These are phyloP conservation scores for Poecilia wingei DNA, from an alignment of 2,797 vertebrate genomes.

Conservation along the genomic window DNA sequence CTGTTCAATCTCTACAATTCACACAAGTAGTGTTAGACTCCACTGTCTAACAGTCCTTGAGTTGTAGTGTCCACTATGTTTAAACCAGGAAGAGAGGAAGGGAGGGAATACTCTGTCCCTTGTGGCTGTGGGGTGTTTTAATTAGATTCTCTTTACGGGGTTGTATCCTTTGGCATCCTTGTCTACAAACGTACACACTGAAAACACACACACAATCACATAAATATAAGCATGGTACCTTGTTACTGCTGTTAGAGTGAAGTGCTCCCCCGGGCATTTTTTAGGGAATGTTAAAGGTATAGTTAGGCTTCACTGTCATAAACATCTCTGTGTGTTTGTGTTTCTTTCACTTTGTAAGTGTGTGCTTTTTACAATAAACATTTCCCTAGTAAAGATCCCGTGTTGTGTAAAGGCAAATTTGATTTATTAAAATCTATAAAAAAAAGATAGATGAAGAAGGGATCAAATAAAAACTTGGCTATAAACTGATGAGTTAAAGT, in stretches of 20 bases:
- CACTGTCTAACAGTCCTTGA: slow-evolving; percentile 60
- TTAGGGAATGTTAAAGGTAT: slow-evolving; percentile 58
- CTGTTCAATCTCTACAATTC: background rate
- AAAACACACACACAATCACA: slow-evolving; percentile 42
- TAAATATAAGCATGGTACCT: slow-evolving; percentile 66
- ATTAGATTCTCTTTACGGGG: slow-evolving; percentile 78
- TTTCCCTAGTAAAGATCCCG: slow-evolving; percentile 49
- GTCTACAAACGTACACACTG: slow-evolving; percentile 50
- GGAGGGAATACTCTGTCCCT: slow-evolving; percentile 54
- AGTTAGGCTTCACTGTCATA: slow-evolving; percentile 68
- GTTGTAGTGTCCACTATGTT: slow-evolving; percentile 55
- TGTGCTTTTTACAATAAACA: slow-evolving; percentile 55
- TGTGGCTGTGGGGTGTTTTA: slow-evolving; percentile 73
- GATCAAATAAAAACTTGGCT: slow-evolving; percentile 26
- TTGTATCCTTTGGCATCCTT: slow-evolving; percentile 74
- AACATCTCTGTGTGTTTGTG: slow-evolving; percentile 41
- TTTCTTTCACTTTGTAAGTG: slow-evolving; percentile 43
- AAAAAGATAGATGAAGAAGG: slow-evolving; percentile 6
- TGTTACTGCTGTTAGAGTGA: slow-evolving; percentile 74
- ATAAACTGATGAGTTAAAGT: slow-evolving; percentile 6
- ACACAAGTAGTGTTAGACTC: slow-evolving; percentile 6
- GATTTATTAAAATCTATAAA: slow-evolving; percentile 30
- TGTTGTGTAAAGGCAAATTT: slow-evolving; percentile 45
- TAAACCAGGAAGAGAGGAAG: slow-evolving; percentile 50
- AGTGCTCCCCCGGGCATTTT: slow-evolving; percentile 60